Evolutionary conservation across 2,113 vertebrate species (phyloP), one percentile per base, ranked within the genome.

Genomic region (Ahaetulla prasina): DNA sequence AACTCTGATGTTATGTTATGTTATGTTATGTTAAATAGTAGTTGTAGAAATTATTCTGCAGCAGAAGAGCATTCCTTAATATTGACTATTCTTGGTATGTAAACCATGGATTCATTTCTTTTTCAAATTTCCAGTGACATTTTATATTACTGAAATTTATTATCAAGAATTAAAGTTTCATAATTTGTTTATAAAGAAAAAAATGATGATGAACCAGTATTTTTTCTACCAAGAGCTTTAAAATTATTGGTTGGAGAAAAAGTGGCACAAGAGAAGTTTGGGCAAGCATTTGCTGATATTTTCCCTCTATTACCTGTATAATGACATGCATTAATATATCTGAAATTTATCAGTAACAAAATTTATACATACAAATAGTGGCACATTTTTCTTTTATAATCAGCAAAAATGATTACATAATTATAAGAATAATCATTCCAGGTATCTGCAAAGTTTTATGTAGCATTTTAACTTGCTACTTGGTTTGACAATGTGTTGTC

Each of bases 391-490:
- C 22, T 10, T 89, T 84, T 89, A 27, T 90, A 94, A 91, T 45
- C 55, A 52, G 22, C 86, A 87, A 4, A 43, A 86, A 8, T 30
- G 2, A 1, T 90, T 92, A 27, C 53, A 87, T 91, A 18, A 74
- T 68, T 74, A 16, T 35, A 35, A 74, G 63, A 35, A 74, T 74
- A 74, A 74, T n/a, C 68, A 74, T 74, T 74, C 63, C 2, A 35
- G 14, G 25, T 63, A 63, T 3, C 0, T 87, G 27, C 43, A 89
- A 84, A 54, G 88, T 94, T 93, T 25, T 52, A 2, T 90, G 7
- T 63, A 22, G 57, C 80, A 45, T 85, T 92, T 93, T 91, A 39
- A 35, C 86, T 87, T 93, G 49, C 52, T 74, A 45, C 5, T 94
- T 1, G 0, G 6, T 85, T 93, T 89, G 85, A 87, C 93, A 94